Base-by-base conservation (phyloP, 2,888 invertebrate species). In the Beris morrisii region DNA sequence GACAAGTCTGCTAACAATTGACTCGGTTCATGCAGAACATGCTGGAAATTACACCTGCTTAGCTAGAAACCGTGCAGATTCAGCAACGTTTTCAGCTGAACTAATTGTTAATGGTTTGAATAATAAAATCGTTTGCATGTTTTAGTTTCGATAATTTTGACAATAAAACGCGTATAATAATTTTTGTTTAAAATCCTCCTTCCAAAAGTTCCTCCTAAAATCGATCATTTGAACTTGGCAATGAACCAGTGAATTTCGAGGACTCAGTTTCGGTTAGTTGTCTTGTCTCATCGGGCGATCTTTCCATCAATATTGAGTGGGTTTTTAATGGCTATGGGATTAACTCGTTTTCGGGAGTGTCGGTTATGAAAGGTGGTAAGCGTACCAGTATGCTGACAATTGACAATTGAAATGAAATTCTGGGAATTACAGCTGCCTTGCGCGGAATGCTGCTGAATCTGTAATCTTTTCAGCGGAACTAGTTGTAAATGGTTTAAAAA, bases 21-120 rank as follows among this genome's bases (percentile, higher is more conserved):
- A 88, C 72, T 83, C 86, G 22, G 84, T 88, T 68, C 83, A 85
- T 68, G 86, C 85, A 54, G 82, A 81, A 70, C 87, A 88, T 73
- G 85, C 85, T 57, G 88, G 88, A 65, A 82, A 85, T 72, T 88
- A 87, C 76, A 87, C 86, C 5, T 88, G 88, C 73, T 80, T 83
- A 53, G 87, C 86, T 53, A 82, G 82, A 71, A 88, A 88, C 75
- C 79, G 79, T 71, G 87, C 86, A 44, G 87, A 87, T 53, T 77
- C 78, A 57, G 80, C 82, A 30, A 84, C 83, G 69, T 83, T 85
- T 73, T 84, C 85, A 4, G 83, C 87, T 6, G 78, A 82, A 74
- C 79, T 87, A 71, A 82, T 80, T 71, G 85, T 87, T 50, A 85
- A 87, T 76, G 87, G 88, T 88, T 7, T 38, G 58, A 58, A 31